phyloP scores from a whole-genome alignment of 2,113 vertebrate species.

The Rhinopomastus cyanomelas region DNA sequence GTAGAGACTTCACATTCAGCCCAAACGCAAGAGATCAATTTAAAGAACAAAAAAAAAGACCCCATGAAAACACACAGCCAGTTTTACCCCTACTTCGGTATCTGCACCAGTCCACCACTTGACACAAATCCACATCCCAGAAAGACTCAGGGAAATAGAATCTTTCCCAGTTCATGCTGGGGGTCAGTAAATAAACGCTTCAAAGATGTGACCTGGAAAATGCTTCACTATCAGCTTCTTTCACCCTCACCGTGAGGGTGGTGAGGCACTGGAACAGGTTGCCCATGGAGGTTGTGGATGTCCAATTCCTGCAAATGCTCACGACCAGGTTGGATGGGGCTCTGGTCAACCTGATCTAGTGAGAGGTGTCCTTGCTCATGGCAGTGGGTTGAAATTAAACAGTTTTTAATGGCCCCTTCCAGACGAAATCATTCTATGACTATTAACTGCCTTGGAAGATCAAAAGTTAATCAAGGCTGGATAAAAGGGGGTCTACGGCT shows the following conservation, averaged over 20 bases:
- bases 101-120: not conserved
- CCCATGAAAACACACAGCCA: not conserved
- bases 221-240: not conserved
- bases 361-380: too few species aligned
- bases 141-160: not conserved
- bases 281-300: too few species aligned
- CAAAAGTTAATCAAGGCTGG: fast-evolving
- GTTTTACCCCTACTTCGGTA: not conserved
- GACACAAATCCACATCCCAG: fast-evolving
- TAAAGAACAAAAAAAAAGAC: fast-evolving
- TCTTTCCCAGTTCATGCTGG: not conserved
- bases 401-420: too few species aligned
- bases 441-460: not conserved
- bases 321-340: too few species aligned
- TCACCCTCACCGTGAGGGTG: not conserved
- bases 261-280: too few species aligned
- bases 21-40: not conserved
- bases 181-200: not conserved
- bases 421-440: too few species aligned
- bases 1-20: not conserved
- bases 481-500: fast-evolving
- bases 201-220: not conserved
- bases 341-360: too few species aligned
- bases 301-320: too few species aligned
- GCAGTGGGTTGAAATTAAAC: too few species aligned